These are phyloP conservation scores for Lochmaea crataegi DNA, from an alignment of 2,888 invertebrate species.

Conservation along the genomic window DNA sequence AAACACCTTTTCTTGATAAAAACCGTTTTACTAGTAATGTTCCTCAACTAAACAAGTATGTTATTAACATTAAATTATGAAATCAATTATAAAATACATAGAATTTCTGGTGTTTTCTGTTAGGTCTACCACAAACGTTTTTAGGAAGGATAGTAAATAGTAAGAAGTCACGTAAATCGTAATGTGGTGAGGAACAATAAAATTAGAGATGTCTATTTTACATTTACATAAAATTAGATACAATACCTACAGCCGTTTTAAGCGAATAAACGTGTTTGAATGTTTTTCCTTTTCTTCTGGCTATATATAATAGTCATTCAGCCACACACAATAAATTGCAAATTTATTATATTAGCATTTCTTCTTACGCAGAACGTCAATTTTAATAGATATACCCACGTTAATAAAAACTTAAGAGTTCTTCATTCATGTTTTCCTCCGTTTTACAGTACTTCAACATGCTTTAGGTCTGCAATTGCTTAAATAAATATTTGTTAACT, in stretches of 20 bases:
- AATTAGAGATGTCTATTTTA: too few species aligned
- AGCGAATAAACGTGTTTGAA: too few species aligned
- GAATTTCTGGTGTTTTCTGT: background rate
- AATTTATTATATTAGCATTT: too few species aligned
- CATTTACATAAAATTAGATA: too few species aligned
- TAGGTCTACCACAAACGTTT: background rate
- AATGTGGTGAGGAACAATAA: background rate
- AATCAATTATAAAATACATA: background rate
- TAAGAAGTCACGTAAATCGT: background rate
- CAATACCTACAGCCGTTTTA: too few species aligned
- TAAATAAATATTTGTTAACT: background rate
- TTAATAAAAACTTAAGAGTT: background rate
- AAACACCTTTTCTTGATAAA: background rate
- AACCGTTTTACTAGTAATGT: background rate
- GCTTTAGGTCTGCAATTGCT: background rate
- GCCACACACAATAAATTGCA: too few species aligned
- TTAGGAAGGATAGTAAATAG: background rate
- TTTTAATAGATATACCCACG: too few species aligned
- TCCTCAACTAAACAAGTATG: background rate
- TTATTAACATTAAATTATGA: background rate
- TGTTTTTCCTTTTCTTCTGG: too few species aligned
- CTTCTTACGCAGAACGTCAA: too few species aligned
- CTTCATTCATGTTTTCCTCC: too few species aligned
- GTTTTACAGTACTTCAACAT: background rate
- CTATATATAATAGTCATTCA: too few species aligned